A percentile compares a stretch with the other conserved stretches of the same genome.
Evolutionary conservation across 2,888 invertebrate genomes (phyloP).

Genomic region (Harmothoe impar): DNA sequence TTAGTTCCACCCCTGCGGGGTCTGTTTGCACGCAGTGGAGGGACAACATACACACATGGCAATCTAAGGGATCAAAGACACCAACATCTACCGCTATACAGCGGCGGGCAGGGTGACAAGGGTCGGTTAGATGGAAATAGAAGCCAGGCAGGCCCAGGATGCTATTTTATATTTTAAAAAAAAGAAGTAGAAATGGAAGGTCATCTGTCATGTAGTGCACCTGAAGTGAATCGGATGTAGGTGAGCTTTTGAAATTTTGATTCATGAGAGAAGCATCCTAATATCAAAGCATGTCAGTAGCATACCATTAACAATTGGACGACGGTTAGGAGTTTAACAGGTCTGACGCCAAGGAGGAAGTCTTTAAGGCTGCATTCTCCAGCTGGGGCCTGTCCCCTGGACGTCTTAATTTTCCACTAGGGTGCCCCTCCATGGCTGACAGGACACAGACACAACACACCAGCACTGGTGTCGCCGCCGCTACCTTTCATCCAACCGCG

Average conservation of each 20-base stretch:
- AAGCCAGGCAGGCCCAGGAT: neutral
- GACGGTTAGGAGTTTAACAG: neutral
- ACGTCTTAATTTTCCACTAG: constrained; percentile 60
- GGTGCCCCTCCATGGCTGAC: constrained; percentile 45
- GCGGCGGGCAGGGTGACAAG: neutral
- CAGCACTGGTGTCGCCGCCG: neutral
- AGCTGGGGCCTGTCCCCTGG: constrained; percentile 37
- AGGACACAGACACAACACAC: constrained; percentile 56
- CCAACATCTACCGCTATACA: constrained; percentile 6
- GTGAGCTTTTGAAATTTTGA: no score
- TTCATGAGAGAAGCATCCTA: no score
- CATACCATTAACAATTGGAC: neutral
- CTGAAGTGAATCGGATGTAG: no score
- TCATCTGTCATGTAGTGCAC: no score
- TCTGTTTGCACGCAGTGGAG: constrained; percentile 40
- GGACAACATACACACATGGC: constrained; percentile 50
- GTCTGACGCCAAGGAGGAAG: neutral
- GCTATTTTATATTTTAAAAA: no score
- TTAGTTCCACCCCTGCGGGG: neutral
- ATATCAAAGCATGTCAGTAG: no score
- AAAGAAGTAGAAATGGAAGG: no score
- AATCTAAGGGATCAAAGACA: constrained; percentile 43
- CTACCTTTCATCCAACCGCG: neutral
- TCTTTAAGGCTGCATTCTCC: neutral
- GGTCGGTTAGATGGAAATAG: neutral